A percentile compares a stretch with the other conserved stretches of the same genome.
Conservation (phyloP, 2,888 invertebrate species). For the Nemotelus pantherinus region DNA sequence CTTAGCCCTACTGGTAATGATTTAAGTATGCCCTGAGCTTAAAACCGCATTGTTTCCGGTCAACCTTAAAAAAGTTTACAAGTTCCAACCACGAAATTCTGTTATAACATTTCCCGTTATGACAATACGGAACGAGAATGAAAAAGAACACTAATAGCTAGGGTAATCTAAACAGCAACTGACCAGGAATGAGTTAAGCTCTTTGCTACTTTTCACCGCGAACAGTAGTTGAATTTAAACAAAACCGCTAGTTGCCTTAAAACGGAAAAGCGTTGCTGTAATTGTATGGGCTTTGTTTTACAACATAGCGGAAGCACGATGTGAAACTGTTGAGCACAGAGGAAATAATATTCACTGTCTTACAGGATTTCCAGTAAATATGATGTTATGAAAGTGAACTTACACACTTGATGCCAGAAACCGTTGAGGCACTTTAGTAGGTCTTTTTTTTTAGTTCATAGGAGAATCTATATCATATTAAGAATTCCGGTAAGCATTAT, state of each 20-base stretch:
- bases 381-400: no score
- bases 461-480: no score
- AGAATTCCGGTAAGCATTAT: no score
- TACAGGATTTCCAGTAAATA: no score
- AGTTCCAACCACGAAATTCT: neutral
- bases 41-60: neutral
- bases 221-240: constrained; percentile 27
- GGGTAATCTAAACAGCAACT: neutral
- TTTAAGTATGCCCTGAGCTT: neutral
- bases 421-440: no score
- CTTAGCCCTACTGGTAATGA: neutral
- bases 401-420: no score
- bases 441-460: no score
- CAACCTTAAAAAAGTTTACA: constrained; percentile 2
- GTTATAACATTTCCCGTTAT: neutral
- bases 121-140: constrained; percentile 12
- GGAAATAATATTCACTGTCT: neutral
- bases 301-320: neutral
- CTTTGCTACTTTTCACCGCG: neutral
- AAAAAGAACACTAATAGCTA: constrained; percentile 26
- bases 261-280: neutral
- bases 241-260: constrained; percentile 16
- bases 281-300: neutral
- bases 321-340: neutral
- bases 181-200: neutral